These are phyloP conservation scores for Helicoverpa assulta DNA, from an alignment of 2,888 invertebrate genomes.

Conservation along the genomic window DNA sequence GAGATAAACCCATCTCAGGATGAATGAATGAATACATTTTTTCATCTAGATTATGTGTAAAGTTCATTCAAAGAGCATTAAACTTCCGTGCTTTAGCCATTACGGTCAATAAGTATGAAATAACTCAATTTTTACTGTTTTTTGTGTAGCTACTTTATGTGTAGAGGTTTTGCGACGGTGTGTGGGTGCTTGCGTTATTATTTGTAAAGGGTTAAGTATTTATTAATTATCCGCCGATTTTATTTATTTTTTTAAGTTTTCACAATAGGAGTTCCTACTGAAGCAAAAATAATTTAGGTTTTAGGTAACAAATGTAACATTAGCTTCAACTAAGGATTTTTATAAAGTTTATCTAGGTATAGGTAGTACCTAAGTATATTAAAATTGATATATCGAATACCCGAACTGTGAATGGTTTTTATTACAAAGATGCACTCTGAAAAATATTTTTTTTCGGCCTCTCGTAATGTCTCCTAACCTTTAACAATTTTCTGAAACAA, in stretches of 20 bases:
- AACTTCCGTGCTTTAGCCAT: slow-evolving; percentile 55
- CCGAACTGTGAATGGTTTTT: no score
- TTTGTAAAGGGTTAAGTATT: slow-evolving; percentile 21
- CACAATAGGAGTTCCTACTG: no score
- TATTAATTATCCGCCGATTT: slow-evolving; percentile 15
- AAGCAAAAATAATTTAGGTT: no score
- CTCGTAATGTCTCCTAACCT: no score
- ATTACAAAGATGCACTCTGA: no score
- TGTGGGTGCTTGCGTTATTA: slow-evolving; percentile 25
- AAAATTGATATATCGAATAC: no score
- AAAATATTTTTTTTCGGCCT: no score
- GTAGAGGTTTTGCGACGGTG: slow-evolving; percentile 26
- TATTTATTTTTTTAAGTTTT: no score
- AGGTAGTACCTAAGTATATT: no score
- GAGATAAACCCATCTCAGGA: slow-evolving; percentile 44
- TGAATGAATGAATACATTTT: slow-evolving; percentile 59
- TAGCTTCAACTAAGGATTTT: no score
- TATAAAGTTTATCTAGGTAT: no score
- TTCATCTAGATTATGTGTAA: slow-evolving; percentile 61
- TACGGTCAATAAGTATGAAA: slow-evolving; percentile 56
- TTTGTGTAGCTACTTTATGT: slow-evolving; percentile 41
- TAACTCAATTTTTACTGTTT: slow-evolving; percentile 57
- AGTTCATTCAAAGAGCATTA: slow-evolving; percentile 60
- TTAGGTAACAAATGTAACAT: no score
- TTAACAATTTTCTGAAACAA: neutral